Base-by-base conservation (phyloP, 2,888 invertebrate genomes). In the Lasioglossum vierecki region DNA sequence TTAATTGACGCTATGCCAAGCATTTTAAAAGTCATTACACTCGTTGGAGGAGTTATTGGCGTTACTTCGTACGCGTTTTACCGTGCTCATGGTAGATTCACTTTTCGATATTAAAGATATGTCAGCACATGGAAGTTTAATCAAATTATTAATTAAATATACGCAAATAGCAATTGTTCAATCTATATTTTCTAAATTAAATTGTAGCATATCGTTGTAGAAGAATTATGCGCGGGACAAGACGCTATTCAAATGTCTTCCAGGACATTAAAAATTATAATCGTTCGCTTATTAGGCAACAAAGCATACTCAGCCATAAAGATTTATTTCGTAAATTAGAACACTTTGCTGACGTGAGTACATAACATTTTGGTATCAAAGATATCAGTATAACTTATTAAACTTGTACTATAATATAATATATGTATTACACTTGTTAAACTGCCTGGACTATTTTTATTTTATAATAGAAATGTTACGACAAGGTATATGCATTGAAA, bases 231-330 rank as follows among this genome's bases (percentile, higher is more conserved):
- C 79, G 26, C 13, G 4, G 72, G 8, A n/a, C 30, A 49, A 46
- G 18, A 53, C 26, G 13, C 35, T 22, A 49, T 22, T 53, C 41
- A 30, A 63, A 53, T 63, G 13, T 26, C 44, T 44, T 70, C 13
- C 68, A 79, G n/a, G 77, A 60, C 4, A 63, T 85, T 30, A n/a
- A 41, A 39, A 72, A 72, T 15, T 72, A 72, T 70, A 70, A 68
- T 49, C 82, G 70, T 13, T 63, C 77, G 15, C 4, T 77, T 4
- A 11, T 75, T 39, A 75, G 82, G 53, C 9, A 75, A 26, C 44
- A 6, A 57, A 85, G 85, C 41, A 78, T 86, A 44, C 78, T 82
- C 57, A 80, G 71, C 26, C 86, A 86, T 44, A 86, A 86, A 76
- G 30, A 75, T 44, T 71, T 86, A 80, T 63, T 82, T 26, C 68